A percentile compares a stretch with the other conserved stretches of the same genome.
phyloP scores from a whole-genome alignment of 37 sponge, comb jelly and placozoan species.

The Petrosia ficiformis region DNA sequence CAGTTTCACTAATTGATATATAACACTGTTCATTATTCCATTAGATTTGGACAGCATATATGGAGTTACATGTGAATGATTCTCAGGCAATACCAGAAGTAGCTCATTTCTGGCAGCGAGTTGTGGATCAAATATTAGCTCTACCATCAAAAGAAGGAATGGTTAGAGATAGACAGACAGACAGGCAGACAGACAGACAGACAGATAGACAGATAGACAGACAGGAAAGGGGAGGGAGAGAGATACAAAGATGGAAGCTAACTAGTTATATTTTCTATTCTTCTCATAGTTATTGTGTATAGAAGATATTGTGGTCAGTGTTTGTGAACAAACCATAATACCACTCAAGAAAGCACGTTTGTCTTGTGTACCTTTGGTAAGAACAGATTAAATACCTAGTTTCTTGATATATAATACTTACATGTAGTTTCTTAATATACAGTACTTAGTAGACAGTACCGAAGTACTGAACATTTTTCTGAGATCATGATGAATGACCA shows the following conservation, averaged over 20 bases:
- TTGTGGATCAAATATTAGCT: constrained; percentile 2
- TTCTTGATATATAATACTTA: too few relatives aligned
- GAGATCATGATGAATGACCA: too few relatives aligned
- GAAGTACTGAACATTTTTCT: too few relatives aligned
- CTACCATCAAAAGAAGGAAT: not conserved
- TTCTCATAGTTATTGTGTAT: not conserved
- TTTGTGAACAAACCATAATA: constrained; percentile 22
- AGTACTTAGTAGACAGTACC: too few relatives aligned
- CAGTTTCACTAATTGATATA: too few relatives aligned
- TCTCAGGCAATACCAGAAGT: not conserved
- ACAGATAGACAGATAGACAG: too few relatives aligned
- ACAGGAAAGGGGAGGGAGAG: too few relatives aligned
- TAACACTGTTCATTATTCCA: too few relatives aligned
- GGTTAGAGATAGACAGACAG: too few relatives aligned
- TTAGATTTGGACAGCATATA: constrained; percentile 49
- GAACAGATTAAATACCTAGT: not conserved
- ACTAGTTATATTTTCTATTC: not conserved
- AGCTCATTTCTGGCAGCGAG: constrained; percentile 37
- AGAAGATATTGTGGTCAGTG: constrained; percentile 14
- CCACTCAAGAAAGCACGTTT: constrained; percentile 10
- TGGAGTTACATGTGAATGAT: constrained; percentile 30
- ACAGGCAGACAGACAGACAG: too few relatives aligned
- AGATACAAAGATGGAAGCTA: too few relatives aligned
- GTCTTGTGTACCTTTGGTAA: constrained; percentile 23
- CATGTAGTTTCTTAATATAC: too few relatives aligned